A percentile compares a stretch with the other conserved stretches of the same genome.
Evolutionary conservation across 2,113 vertebrate genomes (phyloP).

Genomic region (Theristicus caerulescens): DNA sequence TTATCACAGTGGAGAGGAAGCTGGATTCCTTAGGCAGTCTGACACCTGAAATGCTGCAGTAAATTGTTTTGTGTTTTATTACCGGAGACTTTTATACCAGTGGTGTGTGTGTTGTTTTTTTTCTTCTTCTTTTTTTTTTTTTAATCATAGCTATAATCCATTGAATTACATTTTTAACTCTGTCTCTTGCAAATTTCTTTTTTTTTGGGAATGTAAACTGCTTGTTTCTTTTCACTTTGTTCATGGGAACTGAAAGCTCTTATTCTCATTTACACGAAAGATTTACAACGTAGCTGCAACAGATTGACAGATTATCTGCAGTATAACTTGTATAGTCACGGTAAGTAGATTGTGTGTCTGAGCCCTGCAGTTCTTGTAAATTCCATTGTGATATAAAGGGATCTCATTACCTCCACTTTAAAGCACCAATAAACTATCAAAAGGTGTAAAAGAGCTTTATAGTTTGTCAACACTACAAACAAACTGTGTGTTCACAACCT

Average conservation of each 20-base stretch:
- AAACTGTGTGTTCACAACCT: neutral
- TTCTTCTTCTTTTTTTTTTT: neutral
- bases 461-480: slow-evolving; percentile 10
- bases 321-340: neutral
- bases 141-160: neutral
- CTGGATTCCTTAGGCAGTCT: neutral
- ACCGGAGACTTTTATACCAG: neutral
- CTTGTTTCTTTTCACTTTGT: neutral
- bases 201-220: fast-evolving
- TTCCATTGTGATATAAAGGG: neutral
- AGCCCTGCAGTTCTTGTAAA: neutral
- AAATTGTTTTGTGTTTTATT: neutral
- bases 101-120: no score
- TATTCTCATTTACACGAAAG: neutral
- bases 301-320: neutral
- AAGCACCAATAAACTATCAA: neutral
- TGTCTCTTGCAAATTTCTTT: neutral
- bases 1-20: neutral
- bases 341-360: neutral
- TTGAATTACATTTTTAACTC: neutral
- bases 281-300: neutral
- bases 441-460: slow-evolving; percentile 18
- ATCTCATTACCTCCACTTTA: slow-evolving; percentile 25
- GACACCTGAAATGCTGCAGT: neutral
- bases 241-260: neutral